Conservation (phyloP, 2,113 vertebrate species). For the Aramus guarauna region DNA sequence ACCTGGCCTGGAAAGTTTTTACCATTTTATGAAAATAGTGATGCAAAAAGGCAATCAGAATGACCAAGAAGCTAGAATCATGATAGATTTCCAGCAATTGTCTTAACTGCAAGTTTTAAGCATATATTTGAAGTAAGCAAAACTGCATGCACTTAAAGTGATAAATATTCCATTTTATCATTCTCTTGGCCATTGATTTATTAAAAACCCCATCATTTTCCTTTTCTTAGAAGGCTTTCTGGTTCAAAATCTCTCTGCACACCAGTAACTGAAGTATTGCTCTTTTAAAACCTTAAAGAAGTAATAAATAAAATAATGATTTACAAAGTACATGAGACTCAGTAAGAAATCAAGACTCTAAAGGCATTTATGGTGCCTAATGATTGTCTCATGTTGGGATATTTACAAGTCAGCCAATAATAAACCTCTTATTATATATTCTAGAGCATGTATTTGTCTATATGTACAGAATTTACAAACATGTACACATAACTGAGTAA, state of each 20-base stretch:
- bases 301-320: neutral
- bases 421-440: neutral
- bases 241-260: neutral
- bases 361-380: neutral
- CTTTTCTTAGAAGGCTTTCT: neutral
- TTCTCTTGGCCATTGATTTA: neutral
- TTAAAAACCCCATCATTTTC: neutral
- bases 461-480: neutral
- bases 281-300: neutral
- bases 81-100: neutral
- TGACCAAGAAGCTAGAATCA: neutral
- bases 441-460: neutral
- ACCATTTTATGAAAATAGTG: neutral
- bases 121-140: neutral
- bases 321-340: neutral
- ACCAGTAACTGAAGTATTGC: neutral
- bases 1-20: neutral
- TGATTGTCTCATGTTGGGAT: neutral
- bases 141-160: neutral
- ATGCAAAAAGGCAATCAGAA: neutral
- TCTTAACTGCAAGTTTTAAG: neutral
- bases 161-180: neutral
- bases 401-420: neutral
- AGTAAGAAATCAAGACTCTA: neutral
- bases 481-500: neutral